Evolutionary conservation across 2,113 vertebrate genomes (phyloP).

Genomic region (Lophura nycthemera): DNA sequence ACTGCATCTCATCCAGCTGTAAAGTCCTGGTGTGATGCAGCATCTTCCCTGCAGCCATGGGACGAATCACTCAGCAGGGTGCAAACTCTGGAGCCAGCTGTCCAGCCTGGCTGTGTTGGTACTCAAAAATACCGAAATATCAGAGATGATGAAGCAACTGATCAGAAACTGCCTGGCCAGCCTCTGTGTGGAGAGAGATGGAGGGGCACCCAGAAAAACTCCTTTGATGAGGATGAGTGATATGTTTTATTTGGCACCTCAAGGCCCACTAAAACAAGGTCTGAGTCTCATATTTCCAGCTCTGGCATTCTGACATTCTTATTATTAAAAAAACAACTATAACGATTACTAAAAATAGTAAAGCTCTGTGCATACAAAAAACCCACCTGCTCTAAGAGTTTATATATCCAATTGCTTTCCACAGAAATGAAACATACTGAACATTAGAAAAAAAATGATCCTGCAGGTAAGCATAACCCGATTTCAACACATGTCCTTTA

Average conservation of each 20-base stretch:
- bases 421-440: neutral
- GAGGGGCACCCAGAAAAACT: neutral
- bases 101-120: accelerated
- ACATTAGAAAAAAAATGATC: neutral
- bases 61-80: neutral
- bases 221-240: neutral
- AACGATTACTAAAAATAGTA: neutral
- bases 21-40: neutral
- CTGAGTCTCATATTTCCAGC: neutral
- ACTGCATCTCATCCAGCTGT: neutral
- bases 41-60: neutral
- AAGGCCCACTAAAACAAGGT: neutral
- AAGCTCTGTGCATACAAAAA: neutral
- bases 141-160: neutral
- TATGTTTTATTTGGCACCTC: neutral
- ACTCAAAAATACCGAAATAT: neutral
- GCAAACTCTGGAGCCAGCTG: neutral
- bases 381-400: neutral
- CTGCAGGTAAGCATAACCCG: neutral
- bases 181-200: accelerated
- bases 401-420: neutral
- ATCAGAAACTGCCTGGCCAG: neutral
- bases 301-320: neutral
- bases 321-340: neutral
- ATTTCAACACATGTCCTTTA: neutral